Percentiles rank a stretch among this genome's conserved stretches.
These are phyloP conservation scores for Colletes latitarsis DNA, from an alignment of 1,140 invertebrate genomes.

Conservation along the genomic window DNA sequence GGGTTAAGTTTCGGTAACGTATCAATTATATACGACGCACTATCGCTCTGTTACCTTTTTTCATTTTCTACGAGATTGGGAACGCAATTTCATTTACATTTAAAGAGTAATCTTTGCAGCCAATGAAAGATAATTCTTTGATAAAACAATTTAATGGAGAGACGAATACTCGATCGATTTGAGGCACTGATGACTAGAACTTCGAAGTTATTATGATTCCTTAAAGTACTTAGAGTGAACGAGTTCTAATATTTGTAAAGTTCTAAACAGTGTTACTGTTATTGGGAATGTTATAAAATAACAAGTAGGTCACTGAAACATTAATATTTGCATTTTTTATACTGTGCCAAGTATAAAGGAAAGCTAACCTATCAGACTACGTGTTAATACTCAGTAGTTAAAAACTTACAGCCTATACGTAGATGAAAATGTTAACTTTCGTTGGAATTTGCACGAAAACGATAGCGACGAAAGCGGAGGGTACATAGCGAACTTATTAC, in stretches of 20 bases:
- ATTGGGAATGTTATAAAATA: no score
- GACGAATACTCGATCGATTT: neutral
- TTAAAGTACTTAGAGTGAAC: no score
- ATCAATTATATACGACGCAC: neutral
- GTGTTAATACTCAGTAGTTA: neutral
- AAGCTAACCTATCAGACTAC: no score
- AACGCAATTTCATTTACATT: neutral
- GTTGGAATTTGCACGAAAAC: neutral
- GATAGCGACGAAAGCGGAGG: neutral
- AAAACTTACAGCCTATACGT: neutral
- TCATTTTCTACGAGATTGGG: neutral
- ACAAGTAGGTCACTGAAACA: no score
- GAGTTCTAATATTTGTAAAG: no score
- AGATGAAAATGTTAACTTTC: neutral
- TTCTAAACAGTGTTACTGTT: no score
- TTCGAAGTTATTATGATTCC: no score
- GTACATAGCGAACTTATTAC: neutral
- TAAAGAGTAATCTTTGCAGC: neutral
- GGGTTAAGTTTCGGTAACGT: conserved; percentile 7
- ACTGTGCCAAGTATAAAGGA: no score
- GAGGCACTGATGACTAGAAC: no score
- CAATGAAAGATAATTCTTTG: neutral
- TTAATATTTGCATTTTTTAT: no score
- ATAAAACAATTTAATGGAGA: neutral
- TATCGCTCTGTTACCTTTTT: neutral